phyloP scores from a whole-genome alignment of 2,113 vertebrate species.

The Perccottus glenii region DNA sequence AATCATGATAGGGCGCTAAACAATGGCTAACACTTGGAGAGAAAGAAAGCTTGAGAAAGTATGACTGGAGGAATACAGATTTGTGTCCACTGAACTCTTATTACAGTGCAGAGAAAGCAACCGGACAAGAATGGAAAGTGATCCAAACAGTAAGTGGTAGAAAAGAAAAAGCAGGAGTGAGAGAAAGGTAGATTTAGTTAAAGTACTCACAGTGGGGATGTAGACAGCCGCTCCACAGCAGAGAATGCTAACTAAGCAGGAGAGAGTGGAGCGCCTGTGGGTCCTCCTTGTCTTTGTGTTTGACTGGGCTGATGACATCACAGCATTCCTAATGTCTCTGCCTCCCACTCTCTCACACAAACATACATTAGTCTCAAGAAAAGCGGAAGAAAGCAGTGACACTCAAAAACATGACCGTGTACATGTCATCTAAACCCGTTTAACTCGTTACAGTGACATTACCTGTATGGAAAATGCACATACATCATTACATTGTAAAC shows the following conservation, averaged over 20 bases:
- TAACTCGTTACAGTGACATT: constrained; percentile 5
- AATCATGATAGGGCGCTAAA: constrained; percentile 56
- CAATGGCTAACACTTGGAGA: constrained; percentile 70
- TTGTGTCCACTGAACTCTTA: constrained; percentile 33
- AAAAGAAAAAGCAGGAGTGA: constrained; percentile 18
- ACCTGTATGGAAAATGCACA: constrained; percentile 24
- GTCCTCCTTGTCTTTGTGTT: constrained; percentile 79
- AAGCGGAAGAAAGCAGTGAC: constrained; percentile 18
- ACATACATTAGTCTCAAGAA: constrained; percentile 23
- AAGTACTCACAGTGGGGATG: constrained; percentile 81
- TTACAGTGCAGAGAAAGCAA: constrained; percentile 19
- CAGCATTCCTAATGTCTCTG: constrained; percentile 78
- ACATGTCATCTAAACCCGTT: too few relatives aligned
- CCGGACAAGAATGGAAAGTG: neutral
- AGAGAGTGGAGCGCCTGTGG: constrained; percentile 69
- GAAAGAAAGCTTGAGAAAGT: constrained; percentile 53
- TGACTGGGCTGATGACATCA: constrained; percentile 83
- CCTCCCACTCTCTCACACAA: constrained; percentile 30
- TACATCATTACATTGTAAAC: too few relatives aligned
- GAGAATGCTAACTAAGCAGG: constrained; percentile 71
- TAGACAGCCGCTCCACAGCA: constrained; percentile 72
- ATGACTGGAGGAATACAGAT: constrained; percentile 50
- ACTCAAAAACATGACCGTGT: neutral
- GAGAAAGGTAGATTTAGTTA: constrained; percentile 48
- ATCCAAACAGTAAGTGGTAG: constrained; percentile 23